Base-by-base conservation (phyloP, 2,797 vertebrate species). In the Propithecus perrieri region DNA sequence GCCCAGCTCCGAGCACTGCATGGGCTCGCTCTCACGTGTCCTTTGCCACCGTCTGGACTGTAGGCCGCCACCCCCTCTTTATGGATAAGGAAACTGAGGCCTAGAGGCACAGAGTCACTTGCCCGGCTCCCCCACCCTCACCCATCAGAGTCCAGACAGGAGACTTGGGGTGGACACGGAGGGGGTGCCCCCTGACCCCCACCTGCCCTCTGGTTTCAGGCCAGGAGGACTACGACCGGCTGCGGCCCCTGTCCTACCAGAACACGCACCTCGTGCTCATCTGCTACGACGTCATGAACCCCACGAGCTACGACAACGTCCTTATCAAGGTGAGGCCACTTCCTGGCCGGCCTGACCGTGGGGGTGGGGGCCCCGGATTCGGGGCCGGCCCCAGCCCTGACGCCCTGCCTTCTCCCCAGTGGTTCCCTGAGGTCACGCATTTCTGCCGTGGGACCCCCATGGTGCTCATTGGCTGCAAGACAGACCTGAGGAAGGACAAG, bases 281-380 rank as follows among this genome's bases (percentile, higher is more conserved):
- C 80, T 99, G 99, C 97, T 99, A 99, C 17, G 99, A 99, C 8
- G 99, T 99, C 97, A 99, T 99, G 97, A 99, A 99, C 98, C 99
- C 99, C 59, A 99, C 99, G 59, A 99, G 99, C 96, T 99, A 99
- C 26, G 99, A 99, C 14, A 99, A 99, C 0, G 99, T 99, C 92
- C 86, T 98, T 94, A 99, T 99, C 97, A 99, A 99, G 99, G 99
- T 99, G 98, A 98, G 61, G 69, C 22, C 76, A 5, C 55, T 80
- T 85, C 46, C 50, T 69, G 67, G 24, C 69, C 5, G 2, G 20
- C n/a, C 3, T 0, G 63, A 65, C 33, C 9, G n/a, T n/a, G 63
- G 24, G 91, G 90, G 71, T 33, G 53, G 91, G n/a, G 72, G 30
- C 0, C 33, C 4, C 1, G 2, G n/a, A 28, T 8, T 15, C 85